phyloP scores from a whole-genome alignment of 2,888 invertebrate species.

The Eupithecia tripunctaria region DNA sequence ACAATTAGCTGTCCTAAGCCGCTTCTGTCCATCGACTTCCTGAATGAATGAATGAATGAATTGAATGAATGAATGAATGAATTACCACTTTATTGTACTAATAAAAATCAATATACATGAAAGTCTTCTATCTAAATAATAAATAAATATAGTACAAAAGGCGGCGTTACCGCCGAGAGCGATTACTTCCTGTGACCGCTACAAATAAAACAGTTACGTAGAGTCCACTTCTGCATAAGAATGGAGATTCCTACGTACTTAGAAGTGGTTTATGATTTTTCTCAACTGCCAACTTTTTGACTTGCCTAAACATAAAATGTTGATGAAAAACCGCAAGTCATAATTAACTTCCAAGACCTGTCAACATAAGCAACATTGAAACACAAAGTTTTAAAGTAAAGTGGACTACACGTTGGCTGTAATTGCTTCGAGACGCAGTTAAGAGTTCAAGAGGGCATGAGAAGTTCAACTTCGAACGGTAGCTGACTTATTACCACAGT shows the following conservation, averaged over 20 bases:
- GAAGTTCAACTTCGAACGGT: conserved; percentile 59
- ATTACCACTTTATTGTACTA: no score
- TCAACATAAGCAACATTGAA: conserved; percentile 37
- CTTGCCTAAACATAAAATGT: not conserved
- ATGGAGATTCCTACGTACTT: not conserved
- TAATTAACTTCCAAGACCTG: conserved; percentile 16
- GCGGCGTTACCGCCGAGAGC: no score
- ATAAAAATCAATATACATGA: no score
- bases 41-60: no score
- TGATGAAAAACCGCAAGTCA: conserved; percentile 10
- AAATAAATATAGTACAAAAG: no score
- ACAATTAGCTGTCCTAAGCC: not conserved
- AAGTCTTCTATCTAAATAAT: no score
- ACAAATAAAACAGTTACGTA: not conserved
- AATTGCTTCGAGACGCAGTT: conserved; percentile 75
- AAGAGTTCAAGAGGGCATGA: conserved; percentile 72
- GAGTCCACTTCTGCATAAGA: not conserved
- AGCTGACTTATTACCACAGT: conserved; percentile 48
- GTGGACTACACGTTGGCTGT: conserved; percentile 55
- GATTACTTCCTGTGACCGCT: no score
- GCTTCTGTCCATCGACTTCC: not conserved
- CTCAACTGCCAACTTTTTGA: not conserved
- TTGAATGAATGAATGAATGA: no score
- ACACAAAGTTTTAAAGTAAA: conserved; percentile 41
- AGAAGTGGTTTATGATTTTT: not conserved